These are phyloP conservation scores for Gymnoscopelus microlampas DNA, from an alignment of 2,797 vertebrate genomes.

Conservation along the genomic window DNA sequence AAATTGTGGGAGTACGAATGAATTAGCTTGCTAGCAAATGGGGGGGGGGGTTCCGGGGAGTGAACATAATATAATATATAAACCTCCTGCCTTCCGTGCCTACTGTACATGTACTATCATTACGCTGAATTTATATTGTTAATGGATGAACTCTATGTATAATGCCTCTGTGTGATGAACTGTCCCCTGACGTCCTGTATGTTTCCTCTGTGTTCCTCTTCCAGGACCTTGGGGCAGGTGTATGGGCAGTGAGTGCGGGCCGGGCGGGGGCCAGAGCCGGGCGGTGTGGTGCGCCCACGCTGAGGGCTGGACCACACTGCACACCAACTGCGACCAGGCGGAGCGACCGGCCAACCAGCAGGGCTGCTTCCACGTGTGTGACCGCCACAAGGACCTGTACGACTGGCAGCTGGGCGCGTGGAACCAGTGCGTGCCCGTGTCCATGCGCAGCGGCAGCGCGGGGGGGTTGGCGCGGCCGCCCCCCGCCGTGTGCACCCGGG, in stretches of 20 bases:
- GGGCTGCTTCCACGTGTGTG: slow-evolving; percentile 93
- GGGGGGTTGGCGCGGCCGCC: slow-evolving; percentile 44
- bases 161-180: not conserved
- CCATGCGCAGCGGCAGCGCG: slow-evolving; percentile 76
- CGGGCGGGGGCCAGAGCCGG: slow-evolving; percentile 92
- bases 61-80: no score
- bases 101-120: not conserved
- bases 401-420: slow-evolving; percentile 94
- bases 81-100: no score
- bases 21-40: no score
- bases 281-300: slow-evolving; percentile 95
- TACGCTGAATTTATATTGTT: not conserved
- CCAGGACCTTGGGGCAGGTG: slow-evolving; percentile 95
- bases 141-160: not conserved
- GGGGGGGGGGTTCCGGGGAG: no score
- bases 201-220: slow-evolving; percentile 11
- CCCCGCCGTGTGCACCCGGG: slow-evolving; percentile 83
- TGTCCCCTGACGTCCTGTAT: slow-evolving; percentile 6
- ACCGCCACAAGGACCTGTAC: slow-evolving; percentile 95
- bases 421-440: slow-evolving; percentile 90
- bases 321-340: slow-evolving; percentile 88
- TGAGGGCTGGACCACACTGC: slow-evolving; percentile 96
- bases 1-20: no score
- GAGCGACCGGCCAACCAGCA: slow-evolving; percentile 91
- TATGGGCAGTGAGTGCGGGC: slow-evolving; percentile 96